phyloP scores from a whole-genome alignment of 2,888 invertebrate species.

The Agrochola circellaris region DNA sequence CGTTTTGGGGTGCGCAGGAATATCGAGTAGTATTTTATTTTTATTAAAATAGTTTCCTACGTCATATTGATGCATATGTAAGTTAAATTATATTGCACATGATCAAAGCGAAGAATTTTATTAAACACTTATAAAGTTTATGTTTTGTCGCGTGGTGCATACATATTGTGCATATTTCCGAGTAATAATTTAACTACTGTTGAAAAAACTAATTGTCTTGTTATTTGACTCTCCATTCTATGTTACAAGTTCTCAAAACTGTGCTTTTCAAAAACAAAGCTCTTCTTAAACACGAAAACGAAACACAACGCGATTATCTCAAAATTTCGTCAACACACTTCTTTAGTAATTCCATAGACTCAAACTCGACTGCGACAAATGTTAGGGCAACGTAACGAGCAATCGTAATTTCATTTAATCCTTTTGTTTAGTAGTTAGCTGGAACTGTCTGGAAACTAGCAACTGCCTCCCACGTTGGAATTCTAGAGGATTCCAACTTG shows the following conservation, averaged over 20 bases:
- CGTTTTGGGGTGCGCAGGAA: conserved; percentile 8
- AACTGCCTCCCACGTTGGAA: conserved; percentile 49
- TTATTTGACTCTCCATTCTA: neutral
- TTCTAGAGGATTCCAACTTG: conserved; percentile 62
- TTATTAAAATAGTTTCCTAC: neutral
- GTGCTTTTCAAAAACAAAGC: neutral
- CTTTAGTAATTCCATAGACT: conserved; percentile 27
- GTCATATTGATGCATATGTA: neutral
- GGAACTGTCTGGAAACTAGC: conserved; percentile 52
- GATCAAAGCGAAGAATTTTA: neutral
- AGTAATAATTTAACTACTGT: neutral
- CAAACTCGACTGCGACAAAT: conserved; percentile 41
- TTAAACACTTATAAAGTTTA: neutral
- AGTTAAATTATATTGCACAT: neutral
- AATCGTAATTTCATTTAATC: conserved; percentile 63
- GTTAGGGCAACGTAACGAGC: conserved; percentile 31
- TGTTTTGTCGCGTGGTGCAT: neutral
- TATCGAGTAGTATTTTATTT: neutral
- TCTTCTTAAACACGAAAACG: neutral
- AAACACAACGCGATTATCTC: neutral
- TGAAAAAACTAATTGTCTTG: neutral
- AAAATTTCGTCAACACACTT: conserved; percentile 3
- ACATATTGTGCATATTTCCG: neutral
- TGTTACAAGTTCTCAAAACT: neutral
- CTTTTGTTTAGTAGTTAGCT: conserved; percentile 68